A percentile compares a stretch with the other conserved stretches of the same genome.
These are phyloP conservation scores for Takifugu rubripes DNA, from an alignment of 2,797 vertebrate genomes.

Conservation along the genomic window DNA sequence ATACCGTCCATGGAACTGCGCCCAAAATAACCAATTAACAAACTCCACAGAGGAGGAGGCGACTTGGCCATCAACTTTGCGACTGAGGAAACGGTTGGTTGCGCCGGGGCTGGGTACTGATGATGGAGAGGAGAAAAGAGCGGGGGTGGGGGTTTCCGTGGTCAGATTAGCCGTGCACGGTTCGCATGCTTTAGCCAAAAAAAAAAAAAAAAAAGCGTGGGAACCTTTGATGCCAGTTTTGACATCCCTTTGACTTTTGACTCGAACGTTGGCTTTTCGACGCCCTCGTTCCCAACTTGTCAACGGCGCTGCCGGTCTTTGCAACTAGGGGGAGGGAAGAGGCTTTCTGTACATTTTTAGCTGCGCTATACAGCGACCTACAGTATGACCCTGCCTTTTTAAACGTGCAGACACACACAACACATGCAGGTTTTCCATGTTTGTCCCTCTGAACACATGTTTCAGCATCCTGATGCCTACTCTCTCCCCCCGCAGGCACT, in stretches of 20 bases:
- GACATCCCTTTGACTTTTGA: constrained; percentile 40
- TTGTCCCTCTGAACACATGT: constrained; percentile 54
- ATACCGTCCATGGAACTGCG: constrained; percentile 36
- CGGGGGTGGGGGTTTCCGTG: constrained; percentile 23
- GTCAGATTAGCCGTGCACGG: constrained; percentile 47
- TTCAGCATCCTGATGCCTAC: constrained; percentile 30
- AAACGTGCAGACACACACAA: background rate
- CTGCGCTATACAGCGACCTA: too few relatives aligned
- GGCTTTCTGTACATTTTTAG: too few relatives aligned
- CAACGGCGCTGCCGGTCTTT: constrained; percentile 32
- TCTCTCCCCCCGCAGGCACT: constrained; percentile 31
- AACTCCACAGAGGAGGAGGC: constrained; percentile 34
- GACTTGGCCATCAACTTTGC: constrained; percentile 33
- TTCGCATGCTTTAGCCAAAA: constrained; percentile 30
- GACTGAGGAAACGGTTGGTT: constrained; percentile 47
- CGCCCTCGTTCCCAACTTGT: constrained; percentile 1
- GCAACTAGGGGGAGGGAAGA: background rate
- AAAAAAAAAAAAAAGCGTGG: constrained; percentile 44
- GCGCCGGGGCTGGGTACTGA: constrained; percentile 23
- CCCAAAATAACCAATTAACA: constrained; percentile 47
- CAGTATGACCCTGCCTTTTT: too few relatives aligned
- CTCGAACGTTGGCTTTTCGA: constrained; percentile 28
- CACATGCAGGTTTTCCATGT: constrained; percentile 33
- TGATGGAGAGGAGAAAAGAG: constrained; percentile 9
- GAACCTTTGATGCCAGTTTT: constrained; percentile 50